Evolutionary conservation across 2,113 vertebrate species (phyloP), one percentile per base, ranked within the genome.

Genomic region (Pica pica): DNA sequence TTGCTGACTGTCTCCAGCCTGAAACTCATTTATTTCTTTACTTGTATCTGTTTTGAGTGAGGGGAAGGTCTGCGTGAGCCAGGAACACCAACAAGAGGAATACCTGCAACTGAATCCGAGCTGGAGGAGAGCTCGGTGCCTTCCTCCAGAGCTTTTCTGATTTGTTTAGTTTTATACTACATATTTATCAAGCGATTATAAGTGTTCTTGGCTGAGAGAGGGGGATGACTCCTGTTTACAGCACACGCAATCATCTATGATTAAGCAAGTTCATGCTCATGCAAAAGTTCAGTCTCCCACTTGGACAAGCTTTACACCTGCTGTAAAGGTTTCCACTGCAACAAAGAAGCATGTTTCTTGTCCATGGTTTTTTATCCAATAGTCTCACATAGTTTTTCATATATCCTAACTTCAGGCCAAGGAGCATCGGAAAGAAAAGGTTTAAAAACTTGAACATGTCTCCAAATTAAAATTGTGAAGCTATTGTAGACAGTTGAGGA

Each of bases 391-490:
- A 27, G 12, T 56, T 91, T 90, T 81, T 83, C 33, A 59, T 68
- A 52, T 89, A 76, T 70, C 35, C 41, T 53, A 77, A 49, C 47
- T 89, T 87, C 57, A 71, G 61, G 57, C 65, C 27, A 89, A 92
- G 65, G 46, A 89, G 23, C 44, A 75, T 76, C 74, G 65, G 91
- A 83, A 91, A 87, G 55, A 71, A 95, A 87, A 82, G 18, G 49
- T 64, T 87, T 88, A 50, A 93, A 87, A 95, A 85, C 26, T 91
- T 64, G 37, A 95, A 94, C 39, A 16, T 12, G 18, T 82, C 78
- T 92, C 33, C 89, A 89, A 82, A 90, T 89, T 55, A 64, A 91
- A 94, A 95, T 94, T 76, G 61, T 82, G 83, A 95, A 85, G 46
- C 52, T 78, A 55, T 31, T 81, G 64, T 83, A 91, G 94, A 75